Evolutionary conservation across 2,113 vertebrate species (phyloP).

Genomic region (Caranx ignobilis): DNA sequence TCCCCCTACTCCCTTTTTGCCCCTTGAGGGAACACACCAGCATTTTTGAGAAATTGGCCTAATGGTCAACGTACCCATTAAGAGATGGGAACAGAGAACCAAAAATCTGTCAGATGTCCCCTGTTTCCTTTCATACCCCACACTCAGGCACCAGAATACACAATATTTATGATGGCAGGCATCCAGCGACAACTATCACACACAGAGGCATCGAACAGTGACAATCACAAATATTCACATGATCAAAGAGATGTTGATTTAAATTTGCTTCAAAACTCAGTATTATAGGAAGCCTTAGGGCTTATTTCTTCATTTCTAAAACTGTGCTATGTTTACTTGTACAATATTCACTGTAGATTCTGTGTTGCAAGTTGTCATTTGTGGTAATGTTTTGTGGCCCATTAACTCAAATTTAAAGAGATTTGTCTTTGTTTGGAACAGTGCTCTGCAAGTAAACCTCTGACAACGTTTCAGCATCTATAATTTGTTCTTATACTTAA

Average conservation of each 20-base stretch:
- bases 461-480: too few species aligned
- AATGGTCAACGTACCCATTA: conserved; percentile 48
- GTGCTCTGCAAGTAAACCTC: neutral
- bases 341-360: neutral
- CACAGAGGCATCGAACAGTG: neutral
- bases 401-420: too few species aligned
- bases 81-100: conserved; percentile 15
- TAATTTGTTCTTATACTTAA: neutral
- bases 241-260: neutral
- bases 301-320: too few species aligned
- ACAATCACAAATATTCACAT: neutral
- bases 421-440: neutral
- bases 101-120: conserved; percentile 27
- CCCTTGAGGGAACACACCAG: conserved; percentile 43
- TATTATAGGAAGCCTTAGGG: neutral
- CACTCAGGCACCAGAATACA: conserved; percentile 11
- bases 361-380: neutral
- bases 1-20: conserved; percentile 18
- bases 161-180: neutral
- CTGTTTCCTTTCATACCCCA: neutral
- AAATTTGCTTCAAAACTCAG: neutral
- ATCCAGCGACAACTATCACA: conserved; percentile 1
- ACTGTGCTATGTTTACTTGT: too few species aligned
- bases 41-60: conserved; percentile 42
- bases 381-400: too few species aligned